Conservation (phyloP, 2,113 vertebrate genomes). For the Kryptolebias marmoratus region DNA sequence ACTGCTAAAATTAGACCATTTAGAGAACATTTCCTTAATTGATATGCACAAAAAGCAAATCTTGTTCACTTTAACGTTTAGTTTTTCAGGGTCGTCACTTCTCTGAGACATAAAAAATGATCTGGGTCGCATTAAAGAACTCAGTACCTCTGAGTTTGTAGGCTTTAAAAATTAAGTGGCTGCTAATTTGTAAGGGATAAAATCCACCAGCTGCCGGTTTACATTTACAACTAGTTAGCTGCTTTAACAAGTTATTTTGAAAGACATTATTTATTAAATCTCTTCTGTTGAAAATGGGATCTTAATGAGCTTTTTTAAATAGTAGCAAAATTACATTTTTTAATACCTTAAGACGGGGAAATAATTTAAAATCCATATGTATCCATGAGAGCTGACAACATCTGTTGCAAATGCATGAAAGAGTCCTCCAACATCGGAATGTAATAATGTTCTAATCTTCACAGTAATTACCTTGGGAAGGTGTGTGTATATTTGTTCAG, state of each 20-base stretch:
- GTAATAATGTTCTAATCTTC: slow-evolving; percentile 20
- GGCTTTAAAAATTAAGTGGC: background rate
- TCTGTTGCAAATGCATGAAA: background rate
- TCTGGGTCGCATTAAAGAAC: background rate
- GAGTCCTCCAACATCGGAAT: slow-evolving; percentile 1
- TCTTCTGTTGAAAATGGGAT: background rate
- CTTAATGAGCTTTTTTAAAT: background rate
- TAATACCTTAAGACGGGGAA: background rate
- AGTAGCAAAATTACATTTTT: background rate
- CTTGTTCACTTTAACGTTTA: background rate
- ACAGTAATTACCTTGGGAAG: slow-evolving; percentile 25
- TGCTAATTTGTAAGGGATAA: background rate
- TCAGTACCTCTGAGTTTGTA: background rate
- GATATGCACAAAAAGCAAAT: background rate
- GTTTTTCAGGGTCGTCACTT: background rate
- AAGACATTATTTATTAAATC: background rate
- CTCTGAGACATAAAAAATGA: background rate
- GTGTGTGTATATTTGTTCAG: slow-evolving; percentile 24
- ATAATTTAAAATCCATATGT: background rate
- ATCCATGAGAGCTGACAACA: background rate
- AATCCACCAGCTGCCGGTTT: background rate
- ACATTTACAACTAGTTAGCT: background rate
- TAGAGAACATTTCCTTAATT: background rate
- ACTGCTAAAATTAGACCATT: background rate
- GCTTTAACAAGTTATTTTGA: background rate